Evolutionary conservation across 2,888 invertebrate species (phyloP).

Genomic region (Opisthograptis luteolata): DNA sequence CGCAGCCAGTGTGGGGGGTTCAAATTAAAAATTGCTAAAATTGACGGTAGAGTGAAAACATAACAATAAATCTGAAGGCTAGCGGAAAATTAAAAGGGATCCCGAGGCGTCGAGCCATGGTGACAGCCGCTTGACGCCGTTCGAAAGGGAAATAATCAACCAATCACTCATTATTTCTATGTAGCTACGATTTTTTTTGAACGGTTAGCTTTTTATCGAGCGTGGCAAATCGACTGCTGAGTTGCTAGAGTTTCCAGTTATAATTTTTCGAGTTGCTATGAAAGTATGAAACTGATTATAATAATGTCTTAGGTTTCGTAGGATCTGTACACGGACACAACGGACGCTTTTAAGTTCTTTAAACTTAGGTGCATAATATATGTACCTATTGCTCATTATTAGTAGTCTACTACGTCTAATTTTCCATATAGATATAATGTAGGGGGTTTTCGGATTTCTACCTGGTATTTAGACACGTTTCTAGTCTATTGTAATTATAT

Average conservation of each 20-base stretch:
- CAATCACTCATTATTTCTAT: conserved; percentile 56
- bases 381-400: too few species aligned
- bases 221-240: conserved; percentile 6
- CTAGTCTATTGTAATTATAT: too few species aligned
- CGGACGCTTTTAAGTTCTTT: too few species aligned
- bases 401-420: too few species aligned
- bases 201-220: conserved; percentile 4
- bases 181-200: conserved; percentile 1
- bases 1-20: conserved; percentile 66
- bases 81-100: conserved; percentile 80
- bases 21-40: conserved; percentile 77
- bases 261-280: background rate
- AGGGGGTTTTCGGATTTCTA: too few species aligned
- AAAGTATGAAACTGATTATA: too few species aligned
- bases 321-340: too few species aligned
- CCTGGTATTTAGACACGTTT: too few species aligned
- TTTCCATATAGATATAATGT: too few species aligned
- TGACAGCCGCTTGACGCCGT: conserved; percentile 48
- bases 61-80: conserved; percentile 78
- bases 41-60: conserved; percentile 76
- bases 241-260: background rate
- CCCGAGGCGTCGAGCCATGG: conserved; percentile 57
- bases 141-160: conserved; percentile 55
- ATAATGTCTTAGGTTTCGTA: too few species aligned
- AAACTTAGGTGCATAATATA: too few species aligned